Evolutionary conservation across 2,888 invertebrate genomes (phyloP).

Genomic region (Pomacea canaliculata): DNA sequence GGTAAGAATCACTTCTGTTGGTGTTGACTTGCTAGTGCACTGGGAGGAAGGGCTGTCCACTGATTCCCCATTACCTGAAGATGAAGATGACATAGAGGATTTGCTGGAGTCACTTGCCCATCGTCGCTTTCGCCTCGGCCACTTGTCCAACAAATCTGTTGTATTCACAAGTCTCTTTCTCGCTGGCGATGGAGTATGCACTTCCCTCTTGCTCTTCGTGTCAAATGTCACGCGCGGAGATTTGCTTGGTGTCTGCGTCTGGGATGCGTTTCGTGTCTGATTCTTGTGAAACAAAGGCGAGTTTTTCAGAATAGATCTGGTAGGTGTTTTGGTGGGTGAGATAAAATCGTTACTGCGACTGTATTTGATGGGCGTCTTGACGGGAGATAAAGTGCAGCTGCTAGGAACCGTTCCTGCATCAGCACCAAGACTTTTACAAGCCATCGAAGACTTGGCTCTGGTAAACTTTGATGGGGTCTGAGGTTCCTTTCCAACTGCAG

Average conservation of each 20-base stretch:
- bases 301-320: constrained; percentile 29
- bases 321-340: constrained; percentile 25
- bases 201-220: not conserved
- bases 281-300: constrained; percentile 14
- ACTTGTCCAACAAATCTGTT: constrained; percentile 50
- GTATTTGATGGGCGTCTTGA: constrained; percentile 1
- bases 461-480: no score
- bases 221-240: constrained; percentile 14
- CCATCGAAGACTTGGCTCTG: no score
- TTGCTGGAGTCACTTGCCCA: constrained; percentile 18
- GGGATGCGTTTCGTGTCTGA: not conserved
- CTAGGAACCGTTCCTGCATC: no score
- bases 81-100: constrained; percentile 2
- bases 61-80: not conserved
- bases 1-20: not conserved
- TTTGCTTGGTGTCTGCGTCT: constrained; percentile 5
- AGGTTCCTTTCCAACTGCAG: no score
- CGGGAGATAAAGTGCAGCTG: not conserved
- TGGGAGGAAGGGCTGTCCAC: not conserved
- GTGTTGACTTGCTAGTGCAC: not conserved
- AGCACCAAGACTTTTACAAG: no score
- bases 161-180: constrained; percentile 35
- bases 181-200: constrained; percentile 39
- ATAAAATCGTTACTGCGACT: not conserved
- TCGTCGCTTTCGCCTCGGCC: constrained; percentile 44